Evolutionary conservation across 1,140 invertebrate genomes (phyloP).

Genomic region (Trialeurodes vaporariorum): DNA sequence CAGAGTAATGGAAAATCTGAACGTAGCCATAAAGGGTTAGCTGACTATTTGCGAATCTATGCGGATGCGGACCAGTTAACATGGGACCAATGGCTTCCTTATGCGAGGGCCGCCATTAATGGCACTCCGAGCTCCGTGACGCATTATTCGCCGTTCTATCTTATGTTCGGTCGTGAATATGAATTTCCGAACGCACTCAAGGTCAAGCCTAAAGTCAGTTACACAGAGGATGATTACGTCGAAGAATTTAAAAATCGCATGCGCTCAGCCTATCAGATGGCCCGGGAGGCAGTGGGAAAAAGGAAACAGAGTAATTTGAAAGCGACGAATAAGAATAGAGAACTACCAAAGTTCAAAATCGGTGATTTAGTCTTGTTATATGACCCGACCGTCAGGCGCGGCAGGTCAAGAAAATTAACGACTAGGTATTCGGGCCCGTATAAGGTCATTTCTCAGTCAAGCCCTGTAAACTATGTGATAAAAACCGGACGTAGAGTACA

Average conservation of each 20-base stretch:
- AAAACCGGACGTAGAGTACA: neutral
- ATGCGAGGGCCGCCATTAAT: conserved; percentile 15
- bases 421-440: neutral
- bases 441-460: neutral
- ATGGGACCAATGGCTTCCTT: conserved; percentile 24
- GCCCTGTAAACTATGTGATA: neutral
- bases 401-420: neutral
- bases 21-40: conserved; percentile 10
- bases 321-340: neutral
- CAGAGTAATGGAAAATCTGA: conserved; percentile 28
- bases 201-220: neutral
- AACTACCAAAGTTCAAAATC: neutral
- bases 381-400: neutral
- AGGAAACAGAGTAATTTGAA: neutral
- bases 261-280: neutral
- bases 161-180: conserved; percentile 6
- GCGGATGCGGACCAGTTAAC: conserved; percentile 18
- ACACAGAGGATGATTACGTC: neutral
- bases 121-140: conserved; percentile 9
- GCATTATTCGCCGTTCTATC: conserved; percentile 15
- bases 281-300: neutral
- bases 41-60: conserved; percentile 14
- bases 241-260: neutral
- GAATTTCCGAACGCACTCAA: neutral
- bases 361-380: neutral